Evolutionary conservation across 2,113 vertebrate species (phyloP).

Genomic region (Archocentrus centrarchus): DNA sequence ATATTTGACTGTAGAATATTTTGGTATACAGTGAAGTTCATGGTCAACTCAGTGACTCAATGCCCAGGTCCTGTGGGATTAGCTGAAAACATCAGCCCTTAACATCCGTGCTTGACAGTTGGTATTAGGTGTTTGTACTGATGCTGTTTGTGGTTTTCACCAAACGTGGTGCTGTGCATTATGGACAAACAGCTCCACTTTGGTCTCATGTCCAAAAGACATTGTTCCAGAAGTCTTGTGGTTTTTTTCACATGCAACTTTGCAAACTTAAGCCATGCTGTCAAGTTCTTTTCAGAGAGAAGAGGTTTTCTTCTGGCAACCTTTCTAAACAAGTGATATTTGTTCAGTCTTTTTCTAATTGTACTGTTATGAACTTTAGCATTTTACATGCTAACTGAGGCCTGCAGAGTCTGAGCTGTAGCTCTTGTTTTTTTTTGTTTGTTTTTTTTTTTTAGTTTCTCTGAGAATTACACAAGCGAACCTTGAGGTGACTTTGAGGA

Average conservation of each 20-base stretch:
- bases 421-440: not conserved
- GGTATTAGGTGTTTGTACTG: not conserved
- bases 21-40: too few relatives aligned
- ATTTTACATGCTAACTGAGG: not conserved
- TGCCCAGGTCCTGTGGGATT: not conserved
- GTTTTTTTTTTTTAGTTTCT: too few relatives aligned
- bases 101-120: not conserved
- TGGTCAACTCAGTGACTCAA: too few relatives aligned
- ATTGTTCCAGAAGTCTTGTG: not conserved
- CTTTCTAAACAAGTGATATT: not conserved
- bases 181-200: not conserved
- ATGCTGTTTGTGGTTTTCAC: not conserved
- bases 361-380: not conserved
- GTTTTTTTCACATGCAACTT: not conserved
- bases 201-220: not conserved
- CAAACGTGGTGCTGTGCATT: not conserved
- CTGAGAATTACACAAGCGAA: not conserved
- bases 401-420: not conserved
- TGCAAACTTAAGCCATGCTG: not conserved
- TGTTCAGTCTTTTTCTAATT: too few relatives aligned
- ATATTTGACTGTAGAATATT: too few relatives aligned
- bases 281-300: not conserved
- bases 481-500: not conserved
- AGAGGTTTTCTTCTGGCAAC: not conserved
- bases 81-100: not conserved